A percentile compares a stretch with the other conserved stretches of the same genome.
Evolutionary conservation across 2,888 invertebrate genomes (phyloP).

Genomic region (Bimastos eiseni): DNA sequence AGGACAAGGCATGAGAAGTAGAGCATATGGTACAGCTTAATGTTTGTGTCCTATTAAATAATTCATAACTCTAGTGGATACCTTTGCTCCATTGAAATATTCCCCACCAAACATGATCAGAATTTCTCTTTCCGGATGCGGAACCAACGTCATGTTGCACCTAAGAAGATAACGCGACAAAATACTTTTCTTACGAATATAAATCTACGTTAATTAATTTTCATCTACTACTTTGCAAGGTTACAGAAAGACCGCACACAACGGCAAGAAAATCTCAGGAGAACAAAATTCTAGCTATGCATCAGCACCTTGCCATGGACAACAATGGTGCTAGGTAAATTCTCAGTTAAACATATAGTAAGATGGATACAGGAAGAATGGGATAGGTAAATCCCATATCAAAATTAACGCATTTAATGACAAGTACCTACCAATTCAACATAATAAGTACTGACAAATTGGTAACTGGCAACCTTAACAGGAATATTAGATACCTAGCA

Average conservation of each 20-base stretch:
- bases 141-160: slow-evolving; percentile 77
- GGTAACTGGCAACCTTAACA: too few relatives aligned
- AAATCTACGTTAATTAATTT: neutral
- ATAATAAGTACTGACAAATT: too few relatives aligned
- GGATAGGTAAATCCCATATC: neutral
- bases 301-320: too few relatives aligned
- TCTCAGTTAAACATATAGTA: neutral
- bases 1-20: neutral
- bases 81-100: slow-evolving; percentile 83
- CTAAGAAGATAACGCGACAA: slow-evolving; percentile 65
- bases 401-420: neutral
- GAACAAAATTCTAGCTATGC: neutral
- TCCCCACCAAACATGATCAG: slow-evolving; percentile 89
- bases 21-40: neutral
- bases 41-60: neutral
- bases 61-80: slow-evolving; percentile 50
- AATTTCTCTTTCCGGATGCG: slow-evolving; percentile 86
- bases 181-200: neutral
- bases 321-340: neutral
- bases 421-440: neutral
- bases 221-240: neutral
- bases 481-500: too few relatives aligned
- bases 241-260: neutral
- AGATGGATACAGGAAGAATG: neutral
- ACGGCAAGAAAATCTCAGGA: neutral